phyloP scores from a whole-genome alignment of 2,888 invertebrate genomes.

The Lithophane socia region DNA sequence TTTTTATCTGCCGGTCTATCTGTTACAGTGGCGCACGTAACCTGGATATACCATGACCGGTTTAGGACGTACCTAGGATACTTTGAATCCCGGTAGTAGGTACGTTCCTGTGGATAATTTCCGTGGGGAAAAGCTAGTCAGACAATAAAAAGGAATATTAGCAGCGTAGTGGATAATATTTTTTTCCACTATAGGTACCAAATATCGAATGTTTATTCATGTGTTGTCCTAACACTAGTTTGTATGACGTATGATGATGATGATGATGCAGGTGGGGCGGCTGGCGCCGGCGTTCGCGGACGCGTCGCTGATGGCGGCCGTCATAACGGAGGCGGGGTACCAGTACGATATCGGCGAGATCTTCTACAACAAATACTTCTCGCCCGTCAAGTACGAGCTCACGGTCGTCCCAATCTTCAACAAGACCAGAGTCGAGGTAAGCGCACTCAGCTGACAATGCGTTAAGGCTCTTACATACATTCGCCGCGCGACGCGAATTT shows the following conservation, averaged over 20 bases:
- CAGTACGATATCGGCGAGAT: constrained; percentile 92
- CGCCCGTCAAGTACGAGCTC: constrained; percentile 92
- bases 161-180: no score
- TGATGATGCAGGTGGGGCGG: constrained; percentile 6
- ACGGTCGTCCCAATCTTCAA: constrained; percentile 92
- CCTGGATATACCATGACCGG: no score
- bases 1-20: no score
- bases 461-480: no score
- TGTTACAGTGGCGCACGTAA: no score
- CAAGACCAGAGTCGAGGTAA: constrained; percentile 86
- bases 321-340: constrained; percentile 89
- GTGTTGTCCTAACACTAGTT: background rate
- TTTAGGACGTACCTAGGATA: no score
- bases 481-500: no score
- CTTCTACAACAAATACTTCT: constrained; percentile 93
- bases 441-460: background rate
- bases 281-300: constrained; percentile 92
- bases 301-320: constrained; percentile 92
- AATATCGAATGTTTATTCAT: background rate
- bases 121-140: no score
- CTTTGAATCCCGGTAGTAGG: no score
- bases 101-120: no score
- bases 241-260: background rate
- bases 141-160: no score
- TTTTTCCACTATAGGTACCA: background rate